These are phyloP conservation scores for Entelurus aequoreus DNA, from an alignment of 2,113 vertebrate species.

Conservation along the genomic window DNA sequence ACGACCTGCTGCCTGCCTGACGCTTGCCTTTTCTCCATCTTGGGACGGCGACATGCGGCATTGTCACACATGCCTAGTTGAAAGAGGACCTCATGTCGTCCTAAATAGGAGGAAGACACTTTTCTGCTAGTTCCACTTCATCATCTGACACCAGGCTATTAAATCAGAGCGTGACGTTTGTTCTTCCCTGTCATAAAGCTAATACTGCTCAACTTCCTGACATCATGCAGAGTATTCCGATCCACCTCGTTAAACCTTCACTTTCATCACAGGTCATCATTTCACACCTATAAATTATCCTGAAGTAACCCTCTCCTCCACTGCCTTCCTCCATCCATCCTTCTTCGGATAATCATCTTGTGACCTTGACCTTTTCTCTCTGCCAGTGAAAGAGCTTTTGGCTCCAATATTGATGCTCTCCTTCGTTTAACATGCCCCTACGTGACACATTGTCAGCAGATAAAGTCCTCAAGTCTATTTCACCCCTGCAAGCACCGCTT, in stretches of 20 bases:
- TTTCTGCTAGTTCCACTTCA: too few relatives aligned
- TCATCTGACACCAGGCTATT: not conserved
- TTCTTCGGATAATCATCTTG: not conserved
- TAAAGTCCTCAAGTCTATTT: slow-evolving; percentile 5
- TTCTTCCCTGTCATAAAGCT: not conserved
- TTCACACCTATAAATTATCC: not conserved
- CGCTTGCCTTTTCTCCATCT: too few relatives aligned
- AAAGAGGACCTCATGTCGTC: too few relatives aligned
- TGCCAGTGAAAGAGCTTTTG: not conserved
- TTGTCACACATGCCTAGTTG: too few relatives aligned
- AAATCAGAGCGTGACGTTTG: not conserved
- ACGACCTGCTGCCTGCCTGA: too few relatives aligned
- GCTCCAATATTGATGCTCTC: slow-evolving; percentile 5
- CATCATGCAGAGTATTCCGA: not conserved
- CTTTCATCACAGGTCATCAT: slow-evolving; percentile 33
- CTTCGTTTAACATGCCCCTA: slow-evolving; percentile 30
- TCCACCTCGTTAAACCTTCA: slow-evolving; percentile 42
- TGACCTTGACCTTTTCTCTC: not conserved
- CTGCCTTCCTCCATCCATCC: not conserved
- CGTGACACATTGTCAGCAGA: not conserved
- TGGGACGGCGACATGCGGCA: too few relatives aligned
- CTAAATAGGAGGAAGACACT: too few relatives aligned
- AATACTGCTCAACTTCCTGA: slow-evolving; percentile 2
- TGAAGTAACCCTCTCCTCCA: not conserved
- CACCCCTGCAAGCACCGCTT: not conserved